Evolutionary conservation across 2,113 vertebrate species (phyloP), one percentile per base, ranked within the genome.

Genomic region (Cebidichthys violaceus): DNA sequence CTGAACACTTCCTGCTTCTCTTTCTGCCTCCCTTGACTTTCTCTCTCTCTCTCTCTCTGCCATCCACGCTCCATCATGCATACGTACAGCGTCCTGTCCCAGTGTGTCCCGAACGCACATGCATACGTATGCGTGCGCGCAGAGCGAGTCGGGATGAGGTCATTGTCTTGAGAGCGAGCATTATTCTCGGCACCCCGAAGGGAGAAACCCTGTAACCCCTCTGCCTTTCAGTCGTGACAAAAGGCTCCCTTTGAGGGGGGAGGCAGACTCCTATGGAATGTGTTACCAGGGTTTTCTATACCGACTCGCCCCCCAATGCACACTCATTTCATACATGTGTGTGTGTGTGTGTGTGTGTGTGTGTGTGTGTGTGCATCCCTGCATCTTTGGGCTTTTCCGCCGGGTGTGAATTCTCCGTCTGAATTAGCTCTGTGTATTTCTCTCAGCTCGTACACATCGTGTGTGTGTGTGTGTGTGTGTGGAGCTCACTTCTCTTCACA

Each of bases 121-220:
- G 20, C 37, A 57, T 50, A 22, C 70, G 77, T 9, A 54, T 24
- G 35, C 37, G 65, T 8, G 55, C 22, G 24, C 18, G 59, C 22
- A 37, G 9, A 69, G 10, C 37, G 77, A 79, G 76, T 90, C 82
- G 77, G 87, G 88, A 79, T 89, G 91, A 92, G 92, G 91, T 93
- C 92, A 93, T 90, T 91, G 92, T 91, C 92, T 87, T 89, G 80
- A 81, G 84, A 83, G 74, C 7, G 50, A 73, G 82, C 84, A 90
- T 94, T 93, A 90, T 94, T 87, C 90, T 82, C 74, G 1, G 85
- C 87, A 93, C 89, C 92, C 92, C 93, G 83, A 92, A 94, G 93
- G 90, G 90, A 91, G 91, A 94, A 94, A 94, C 92, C 92, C 90
- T 90, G 91, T 93, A 90, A 92, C 92, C 92, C 88, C 83, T 43